Evolutionary conservation across 1,140 invertebrate genomes (phyloP).

Genomic region (Drosophila pachea): DNA sequence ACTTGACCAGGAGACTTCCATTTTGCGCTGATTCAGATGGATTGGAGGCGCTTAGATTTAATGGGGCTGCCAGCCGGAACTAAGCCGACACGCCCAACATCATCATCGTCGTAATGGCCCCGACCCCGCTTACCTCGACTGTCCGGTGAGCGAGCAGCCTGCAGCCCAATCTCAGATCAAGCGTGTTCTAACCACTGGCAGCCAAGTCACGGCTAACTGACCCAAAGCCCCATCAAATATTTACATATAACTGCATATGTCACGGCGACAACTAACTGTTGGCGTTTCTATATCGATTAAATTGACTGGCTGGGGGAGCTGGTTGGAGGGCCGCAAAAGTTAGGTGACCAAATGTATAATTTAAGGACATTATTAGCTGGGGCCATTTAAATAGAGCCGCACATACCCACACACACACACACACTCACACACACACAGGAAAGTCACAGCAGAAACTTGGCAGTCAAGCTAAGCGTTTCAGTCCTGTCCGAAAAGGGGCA

Average conservation of each 20-base stretch:
- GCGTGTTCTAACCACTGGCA: conserved; percentile 59
- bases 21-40: conserved; percentile 61
- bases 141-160: conserved; percentile 3
- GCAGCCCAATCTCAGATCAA: conserved; percentile 47
- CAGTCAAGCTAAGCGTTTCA: conserved; percentile 51
- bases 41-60: conserved; percentile 49
- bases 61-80: conserved; percentile 23
- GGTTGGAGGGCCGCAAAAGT: conserved; percentile 34
- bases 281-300: conserved; percentile 64
- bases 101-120: conserved; percentile 42
- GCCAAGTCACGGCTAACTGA: conserved; percentile 47
- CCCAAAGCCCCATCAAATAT: conserved; percentile 55
- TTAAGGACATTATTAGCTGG: conserved; percentile 59
- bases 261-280: conserved; percentile 49
- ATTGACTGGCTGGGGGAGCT: conserved; percentile 38
- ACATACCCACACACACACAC: neutral
- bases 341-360: conserved; percentile 52
- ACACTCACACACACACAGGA: conserved; percentile 22
- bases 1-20: conserved; percentile 33
- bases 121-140: conserved; percentile 1
- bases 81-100: conserved; percentile 16
- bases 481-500: conserved; percentile 40
- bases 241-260: conserved; percentile 50
- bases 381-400: conserved; percentile 56
- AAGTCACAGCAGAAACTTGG: conserved; percentile 54